phyloP scores from a whole-genome alignment of 1,140 invertebrate species.

The Bombus superbus region DNA sequence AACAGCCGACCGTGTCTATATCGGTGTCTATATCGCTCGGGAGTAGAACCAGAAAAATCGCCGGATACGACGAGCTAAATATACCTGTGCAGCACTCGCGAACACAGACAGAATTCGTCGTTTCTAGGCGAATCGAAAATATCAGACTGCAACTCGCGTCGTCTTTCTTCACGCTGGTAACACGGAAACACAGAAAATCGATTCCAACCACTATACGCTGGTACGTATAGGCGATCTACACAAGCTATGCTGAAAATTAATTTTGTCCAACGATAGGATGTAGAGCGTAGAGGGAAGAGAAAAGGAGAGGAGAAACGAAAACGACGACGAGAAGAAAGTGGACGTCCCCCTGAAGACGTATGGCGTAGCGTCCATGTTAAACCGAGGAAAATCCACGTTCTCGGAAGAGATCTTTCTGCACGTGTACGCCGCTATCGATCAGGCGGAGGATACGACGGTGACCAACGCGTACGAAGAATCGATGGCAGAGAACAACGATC shows the following conservation, averaged over 20 bases:
- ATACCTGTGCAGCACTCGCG: background rate
- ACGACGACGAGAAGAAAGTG: background rate
- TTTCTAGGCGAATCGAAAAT: background rate
- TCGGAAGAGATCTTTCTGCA: constrained; percentile 11
- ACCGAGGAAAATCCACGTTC: constrained; percentile 32
- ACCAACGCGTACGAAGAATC: constrained; percentile 29
- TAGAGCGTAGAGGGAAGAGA: background rate
- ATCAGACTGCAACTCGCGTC: background rate
- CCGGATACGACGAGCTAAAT: constrained; percentile 20
- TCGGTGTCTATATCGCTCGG: background rate
- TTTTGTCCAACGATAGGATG: background rate
- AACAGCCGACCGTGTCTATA: constrained; percentile 3
- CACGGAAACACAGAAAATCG: background rate
- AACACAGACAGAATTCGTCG: background rate
- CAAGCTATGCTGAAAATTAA: background rate
- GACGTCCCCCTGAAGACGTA: constrained; percentile 29
- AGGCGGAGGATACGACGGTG: constrained; percentile 11
- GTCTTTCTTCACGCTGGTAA: background rate
- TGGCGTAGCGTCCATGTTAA: constrained; percentile 22
- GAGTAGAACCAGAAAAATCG: constrained; percentile 16
- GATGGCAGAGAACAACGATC: constrained; percentile 4
- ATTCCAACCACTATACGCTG: background rate
- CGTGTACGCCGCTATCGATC: constrained; percentile 65
- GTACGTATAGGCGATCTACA: background rate
- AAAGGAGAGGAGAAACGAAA: background rate